Conservation (phyloP, 2,797 vertebrate genomes). For the Synanceia verrucosa region DNA sequence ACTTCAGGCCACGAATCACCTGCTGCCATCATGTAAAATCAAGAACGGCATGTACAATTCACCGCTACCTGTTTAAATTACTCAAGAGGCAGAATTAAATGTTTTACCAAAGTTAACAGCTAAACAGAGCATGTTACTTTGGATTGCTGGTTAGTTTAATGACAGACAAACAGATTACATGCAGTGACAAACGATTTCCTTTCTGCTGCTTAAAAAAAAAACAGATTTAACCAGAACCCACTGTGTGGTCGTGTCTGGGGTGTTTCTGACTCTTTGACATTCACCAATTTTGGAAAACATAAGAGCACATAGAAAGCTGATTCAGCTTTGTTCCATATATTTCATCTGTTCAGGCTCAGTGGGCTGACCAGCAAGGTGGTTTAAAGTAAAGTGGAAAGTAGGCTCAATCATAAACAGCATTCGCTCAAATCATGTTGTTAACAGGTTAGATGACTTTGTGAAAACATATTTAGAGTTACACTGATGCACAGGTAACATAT, state of each 20-base stretch:
- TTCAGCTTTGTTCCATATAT: background rate
- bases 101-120: background rate
- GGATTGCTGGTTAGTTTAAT: background rate
- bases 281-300: background rate
- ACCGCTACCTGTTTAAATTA: background rate
- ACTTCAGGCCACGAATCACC: slow-evolving; percentile 40
- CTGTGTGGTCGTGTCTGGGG: too few relatives aligned
- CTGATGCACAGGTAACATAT: background rate
- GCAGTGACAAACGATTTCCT: background rate
- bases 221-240: too few relatives aligned
- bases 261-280: background rate
- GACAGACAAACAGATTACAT: background rate
- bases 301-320: background rate
- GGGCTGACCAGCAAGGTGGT: too few relatives aligned
- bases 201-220: too few relatives aligned
- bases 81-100: background rate
- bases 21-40: slow-evolving; percentile 39
- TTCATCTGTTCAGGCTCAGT: background rate
- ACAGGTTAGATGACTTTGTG: background rate
- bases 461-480: background rate
- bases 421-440: too few relatives aligned
- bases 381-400: background rate
- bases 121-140: background rate
- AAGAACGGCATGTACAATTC: slow-evolving; percentile 27
- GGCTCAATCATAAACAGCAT: background rate